Base-by-base conservation (phyloP, 2,888 invertebrate genomes). In the Apamea crenata region DNA sequence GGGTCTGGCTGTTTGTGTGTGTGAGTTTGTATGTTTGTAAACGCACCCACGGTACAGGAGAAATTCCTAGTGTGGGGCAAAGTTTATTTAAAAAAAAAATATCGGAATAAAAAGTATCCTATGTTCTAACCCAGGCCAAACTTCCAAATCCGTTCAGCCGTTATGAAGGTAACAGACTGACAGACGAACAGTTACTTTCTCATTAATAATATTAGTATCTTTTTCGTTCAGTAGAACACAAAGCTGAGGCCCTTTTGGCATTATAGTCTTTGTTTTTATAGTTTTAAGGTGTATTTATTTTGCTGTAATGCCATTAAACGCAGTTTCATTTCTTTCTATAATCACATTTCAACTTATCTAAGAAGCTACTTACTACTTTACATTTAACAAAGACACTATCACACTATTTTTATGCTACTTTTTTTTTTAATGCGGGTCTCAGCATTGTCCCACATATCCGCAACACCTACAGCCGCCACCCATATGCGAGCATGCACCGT, bases 401-500 rank as follows among this genome's bases (percentile, higher is more conserved):
- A 65, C 18, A 53, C 12, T 5, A 74, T 6, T 1, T 18, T 53
- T 21, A 63, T n/a, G 47, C 53, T 7, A 36, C 36, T 36, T 36
- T 36, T 36, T 36, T 36, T 36, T 36, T 36, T 5, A 36, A 66
- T 61, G 32, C 50, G 59, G 75, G 36, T 63, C 18, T 68, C 8
- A 69, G 68, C n/a, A 36, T 18, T 69, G 74, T 14, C 70, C 85
- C 61, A 84, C 67, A 82, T 74, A 70, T 47, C 44, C 61, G n/a
- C n/a, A 68, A 47, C 29, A 36, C 7, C n/a, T 77, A 47, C 8
- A 25, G 56, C 50, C 50, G 32, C 44, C 59, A 77, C 56, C 77
- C 56, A 75, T 75, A 80, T 68, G 40, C 63, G 14, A 67, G 50
- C 18, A 67, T 36, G 21, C 16, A 77, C 86, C 83, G 83, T 86